Evolutionary conservation across 2,113 vertebrate species (phyloP), one percentile per base, ranked within the genome.

Genomic region (Hippocampus barbouri): DNA sequence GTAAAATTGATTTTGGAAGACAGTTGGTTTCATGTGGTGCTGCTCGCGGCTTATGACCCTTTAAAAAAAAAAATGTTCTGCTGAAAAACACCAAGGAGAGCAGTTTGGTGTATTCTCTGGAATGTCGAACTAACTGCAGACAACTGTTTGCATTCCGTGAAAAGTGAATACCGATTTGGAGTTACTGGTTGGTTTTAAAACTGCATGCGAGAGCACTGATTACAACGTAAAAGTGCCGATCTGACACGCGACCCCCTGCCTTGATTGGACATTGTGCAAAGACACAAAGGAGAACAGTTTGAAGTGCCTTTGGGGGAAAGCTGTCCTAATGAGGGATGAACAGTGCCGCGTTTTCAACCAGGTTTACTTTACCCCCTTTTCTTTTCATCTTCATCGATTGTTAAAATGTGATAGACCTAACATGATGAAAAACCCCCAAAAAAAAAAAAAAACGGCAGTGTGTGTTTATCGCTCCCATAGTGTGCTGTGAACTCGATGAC

Each of bases 1-100:
- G 23, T 10, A 27, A 65, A 61, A 66, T 51, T 30, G 25, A 67
- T 74, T 74, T 54, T 40, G 61, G 67, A 73, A 34, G 67, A 53
- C 49, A 70, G 40, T 34, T 5, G 1, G 14, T 49, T 61, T 25
- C 40, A 56, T 65, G 66, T 9, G 20, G n/a, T 43, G 4, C 3
- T 54, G 18, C 63, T 49, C 30, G 2, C 0, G 5, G 27, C 23
- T 66, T 25, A 47, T 66, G 41, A 10, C 12, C 6, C 6, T 25
- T 66, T 47, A 20, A 38, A 38, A 38, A 38, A 38, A 38, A 38
- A 38, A 38, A 34, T 6, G 38, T 41, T 56, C 20, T 23, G 11
- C 11, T 41, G 5, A 45, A 45, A 65, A 25, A 40, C 5, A 43
- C 4, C 21, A 43, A n/a, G 12, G 2, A 21, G n/a, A 8, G 4